These are phyloP conservation scores for Lobophora halterata DNA, from an alignment of 2,888 invertebrate species.

Conservation along the genomic window DNA sequence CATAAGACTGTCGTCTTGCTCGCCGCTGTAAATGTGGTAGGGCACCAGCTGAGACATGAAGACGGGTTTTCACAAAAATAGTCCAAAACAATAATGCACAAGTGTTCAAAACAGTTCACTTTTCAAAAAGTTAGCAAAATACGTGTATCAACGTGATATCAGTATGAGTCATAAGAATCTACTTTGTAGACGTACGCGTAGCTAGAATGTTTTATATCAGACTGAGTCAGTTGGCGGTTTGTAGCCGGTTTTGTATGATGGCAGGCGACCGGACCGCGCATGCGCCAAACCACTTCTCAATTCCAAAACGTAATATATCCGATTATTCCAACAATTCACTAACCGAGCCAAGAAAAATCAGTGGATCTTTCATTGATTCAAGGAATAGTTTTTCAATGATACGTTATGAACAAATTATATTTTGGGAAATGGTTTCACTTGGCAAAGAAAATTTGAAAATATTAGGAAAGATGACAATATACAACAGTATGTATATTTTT, in stretches of 20 bases:
- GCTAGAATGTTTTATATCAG: conserved; percentile 76
- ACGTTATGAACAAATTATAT: conserved; percentile 65
- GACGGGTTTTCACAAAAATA: conserved; percentile 59
- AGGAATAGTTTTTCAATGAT: conserved; percentile 48
- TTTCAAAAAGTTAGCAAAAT: conserved; percentile 51
- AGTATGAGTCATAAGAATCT: conserved; percentile 67
- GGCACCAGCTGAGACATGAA: conserved; percentile 85
- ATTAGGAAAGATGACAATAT: conserved; percentile 26
- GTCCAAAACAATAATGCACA: conserved; percentile 59
- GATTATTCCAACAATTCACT: conserved; percentile 66
- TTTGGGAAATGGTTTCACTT: conserved; percentile 40
- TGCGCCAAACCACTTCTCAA: conserved; percentile 52
- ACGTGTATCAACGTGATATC: conserved; percentile 66
- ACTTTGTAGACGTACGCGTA: conserved; percentile 62
- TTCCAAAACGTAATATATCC: conserved; percentile 51
- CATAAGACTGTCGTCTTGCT: conserved; percentile 79
- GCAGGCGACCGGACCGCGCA: conserved; percentile 61
- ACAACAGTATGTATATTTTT: too few relatives aligned
- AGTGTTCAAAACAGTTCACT: conserved; percentile 45
- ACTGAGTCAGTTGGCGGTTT: conserved; percentile 73
- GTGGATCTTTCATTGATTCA: conserved; percentile 40
- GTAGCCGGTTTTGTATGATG: conserved; percentile 74
- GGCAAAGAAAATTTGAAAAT: conserved; percentile 35
- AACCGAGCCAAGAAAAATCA: conserved; percentile 62
- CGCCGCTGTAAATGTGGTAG: conserved; percentile 69